Percentiles rank a stretch among this genome's conserved stretches.
Conservation (phyloP, 2,888 invertebrate genomes). For the Ischnus inquisitorius region DNA sequence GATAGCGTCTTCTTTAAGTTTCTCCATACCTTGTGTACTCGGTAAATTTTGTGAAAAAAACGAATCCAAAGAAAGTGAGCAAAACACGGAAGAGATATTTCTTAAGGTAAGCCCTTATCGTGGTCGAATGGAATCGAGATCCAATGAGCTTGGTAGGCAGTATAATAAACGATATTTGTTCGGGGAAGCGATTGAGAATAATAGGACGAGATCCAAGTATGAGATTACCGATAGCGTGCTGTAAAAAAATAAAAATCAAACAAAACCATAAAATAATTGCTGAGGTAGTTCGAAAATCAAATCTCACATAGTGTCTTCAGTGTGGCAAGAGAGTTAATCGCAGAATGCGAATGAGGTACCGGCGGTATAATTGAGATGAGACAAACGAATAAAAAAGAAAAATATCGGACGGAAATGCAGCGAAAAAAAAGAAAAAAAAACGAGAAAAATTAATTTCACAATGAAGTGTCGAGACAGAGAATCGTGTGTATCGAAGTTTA, state of each 20-base stretch:
- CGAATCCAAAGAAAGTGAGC: slow-evolving; percentile 5
- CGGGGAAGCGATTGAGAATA: slow-evolving; percentile 49
- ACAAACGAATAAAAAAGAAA: slow-evolving; percentile 58
- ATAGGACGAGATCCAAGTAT: slow-evolving; percentile 65
- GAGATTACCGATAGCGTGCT: slow-evolving; percentile 73
- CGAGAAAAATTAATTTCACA: background rate
- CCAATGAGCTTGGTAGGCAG: slow-evolving; percentile 44
- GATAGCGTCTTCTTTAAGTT: slow-evolving; percentile 46
- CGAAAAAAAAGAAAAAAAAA: slow-evolving; percentile 56
- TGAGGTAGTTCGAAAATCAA: background rate
- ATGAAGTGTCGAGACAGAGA: too few relatives aligned
- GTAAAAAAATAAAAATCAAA: slow-evolving; percentile 72
- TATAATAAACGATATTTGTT: slow-evolving; percentile 53
- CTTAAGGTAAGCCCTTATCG: slow-evolving; percentile 38
- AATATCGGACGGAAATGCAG: slow-evolving; percentile 69
- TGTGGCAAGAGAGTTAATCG: slow-evolving; percentile 25
- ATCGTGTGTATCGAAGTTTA: slow-evolving; percentile 76
- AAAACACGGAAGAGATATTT: slow-evolving; percentile 16
- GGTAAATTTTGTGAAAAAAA: slow-evolving; percentile 47
- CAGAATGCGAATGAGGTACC: slow-evolving; percentile 10
- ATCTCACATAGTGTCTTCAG: slow-evolving; percentile 44
- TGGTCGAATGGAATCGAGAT: slow-evolving; percentile 49
- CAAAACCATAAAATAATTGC: slow-evolving; percentile 45
- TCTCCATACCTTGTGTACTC: slow-evolving; percentile 71
- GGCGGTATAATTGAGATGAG: slow-evolving; percentile 16